phyloP scores from a whole-genome alignment of 2,888 invertebrate species.

The Callosobruchus maculatus region DNA sequence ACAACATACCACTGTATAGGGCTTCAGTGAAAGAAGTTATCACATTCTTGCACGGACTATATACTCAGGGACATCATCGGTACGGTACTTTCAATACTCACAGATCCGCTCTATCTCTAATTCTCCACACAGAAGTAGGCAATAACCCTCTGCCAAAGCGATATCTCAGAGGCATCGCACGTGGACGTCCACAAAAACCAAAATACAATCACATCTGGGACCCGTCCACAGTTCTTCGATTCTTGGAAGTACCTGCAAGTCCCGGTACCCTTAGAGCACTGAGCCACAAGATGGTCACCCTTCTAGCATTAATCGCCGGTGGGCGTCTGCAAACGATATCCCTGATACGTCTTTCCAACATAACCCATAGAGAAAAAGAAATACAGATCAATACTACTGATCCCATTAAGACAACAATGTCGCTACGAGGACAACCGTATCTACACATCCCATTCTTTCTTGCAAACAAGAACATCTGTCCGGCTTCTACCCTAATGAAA shows the following conservation, averaged over 20 bases:
- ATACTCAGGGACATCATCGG: not conserved
- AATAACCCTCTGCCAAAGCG: not conserved
- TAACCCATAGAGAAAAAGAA: not conserved
- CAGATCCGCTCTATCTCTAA: not conserved
- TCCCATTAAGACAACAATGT: not conserved
- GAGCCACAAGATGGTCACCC: not conserved
- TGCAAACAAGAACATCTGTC: not conserved
- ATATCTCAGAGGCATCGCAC: not conserved
- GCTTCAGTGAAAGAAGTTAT: not conserved
- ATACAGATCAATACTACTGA: not conserved
- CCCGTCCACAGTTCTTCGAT: not conserved
- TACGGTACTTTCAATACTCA: not conserved
- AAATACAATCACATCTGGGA: not conserved
- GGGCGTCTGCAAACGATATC: constrained; percentile 2
- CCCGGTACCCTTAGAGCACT: not conserved
- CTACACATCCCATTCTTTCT: not conserved
- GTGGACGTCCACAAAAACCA: not conserved
- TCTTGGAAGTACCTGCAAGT: not conserved
- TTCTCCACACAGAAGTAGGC: not conserved
- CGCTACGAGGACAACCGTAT: not conserved
- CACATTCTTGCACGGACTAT: not conserved
- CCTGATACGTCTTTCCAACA: not conserved
- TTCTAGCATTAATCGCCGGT: not conserved
- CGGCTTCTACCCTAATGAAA: not conserved
- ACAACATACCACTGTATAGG: constrained; percentile 1